phyloP scores from a whole-genome alignment of 1,140 invertebrate genomes.

The Palaemon carinicauda region DNA sequence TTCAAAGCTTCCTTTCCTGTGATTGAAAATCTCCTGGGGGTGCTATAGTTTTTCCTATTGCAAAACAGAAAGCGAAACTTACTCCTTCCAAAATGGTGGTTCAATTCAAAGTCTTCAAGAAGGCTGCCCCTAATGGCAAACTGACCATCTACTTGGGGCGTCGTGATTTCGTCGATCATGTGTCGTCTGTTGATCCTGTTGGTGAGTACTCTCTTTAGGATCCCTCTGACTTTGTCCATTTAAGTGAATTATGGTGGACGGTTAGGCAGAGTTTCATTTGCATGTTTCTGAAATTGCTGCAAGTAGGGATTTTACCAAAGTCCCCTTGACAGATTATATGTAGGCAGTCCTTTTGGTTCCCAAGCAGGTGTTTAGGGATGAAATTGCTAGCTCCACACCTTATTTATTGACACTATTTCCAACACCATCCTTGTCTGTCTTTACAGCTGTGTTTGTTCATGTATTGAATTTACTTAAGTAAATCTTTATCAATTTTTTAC shows the following conservation, averaged over 20 bases:
- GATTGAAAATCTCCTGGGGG: neutral
- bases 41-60: neutral
- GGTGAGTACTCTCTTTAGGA: neutral
- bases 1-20: neutral
- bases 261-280: no score
- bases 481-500: no score
- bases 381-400: no score
- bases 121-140: constrained; percentile 41
- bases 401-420: no score
- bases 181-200: constrained; percentile 30
- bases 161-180: constrained; percentile 43
- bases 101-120: constrained; percentile 48
- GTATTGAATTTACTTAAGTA: no score
- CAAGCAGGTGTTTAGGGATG: no score
- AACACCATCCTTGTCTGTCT: no score
- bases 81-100: constrained; percentile 34
- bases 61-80: neutral
- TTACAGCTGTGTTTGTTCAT: no score
- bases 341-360: no score
- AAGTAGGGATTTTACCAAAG: no score
- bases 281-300: no score
- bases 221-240: neutral
- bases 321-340: no score
- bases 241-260: neutral
- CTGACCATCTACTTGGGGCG: constrained; percentile 43